Conservation (phyloP, 2,888 invertebrate species). For the Thereva unica region DNA sequence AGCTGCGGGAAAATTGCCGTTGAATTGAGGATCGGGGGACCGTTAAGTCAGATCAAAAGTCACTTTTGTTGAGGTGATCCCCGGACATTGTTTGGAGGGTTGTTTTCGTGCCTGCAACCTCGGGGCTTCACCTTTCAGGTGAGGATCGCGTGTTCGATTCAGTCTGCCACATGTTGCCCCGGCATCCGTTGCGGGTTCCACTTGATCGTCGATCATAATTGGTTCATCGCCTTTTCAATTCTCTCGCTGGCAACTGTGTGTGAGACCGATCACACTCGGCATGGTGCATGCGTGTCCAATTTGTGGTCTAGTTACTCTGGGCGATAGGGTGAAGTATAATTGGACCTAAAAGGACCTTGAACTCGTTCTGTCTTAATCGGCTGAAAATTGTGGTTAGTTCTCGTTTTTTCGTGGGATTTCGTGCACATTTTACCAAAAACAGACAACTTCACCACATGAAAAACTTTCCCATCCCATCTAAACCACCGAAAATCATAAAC, state of each 20-base stretch:
- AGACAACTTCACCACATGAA: too few species aligned
- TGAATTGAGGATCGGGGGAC: slow-evolving; percentile 14
- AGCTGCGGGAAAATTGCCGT: slow-evolving; percentile 11
- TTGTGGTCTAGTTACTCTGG: slow-evolving; percentile 1
- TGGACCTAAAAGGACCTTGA: not conserved
- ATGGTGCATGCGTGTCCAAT: not conserved
- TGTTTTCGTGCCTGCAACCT: not conserved
- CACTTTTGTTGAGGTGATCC: slow-evolving; percentile 5
- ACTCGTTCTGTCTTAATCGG: not conserved
- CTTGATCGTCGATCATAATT: slow-evolving; percentile 28
- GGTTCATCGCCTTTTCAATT: slow-evolving; percentile 24
- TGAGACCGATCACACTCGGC: not conserved
- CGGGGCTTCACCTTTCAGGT: slow-evolving; percentile 11
- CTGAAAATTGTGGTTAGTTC: too few species aligned
- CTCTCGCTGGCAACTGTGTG: not conserved
- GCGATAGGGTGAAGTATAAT: slow-evolving; percentile 3
- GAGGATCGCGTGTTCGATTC: slow-evolving; percentile 10
- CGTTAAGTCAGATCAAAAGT: slow-evolving; percentile 24
- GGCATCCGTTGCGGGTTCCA: slow-evolving; percentile 13
- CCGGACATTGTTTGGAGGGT: not conserved
- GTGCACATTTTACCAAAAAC: too few species aligned
- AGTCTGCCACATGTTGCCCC: slow-evolving; percentile 3
- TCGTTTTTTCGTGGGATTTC: too few species aligned
- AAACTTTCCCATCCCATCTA: too few species aligned
- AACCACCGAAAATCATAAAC: too few species aligned